phyloP scores from a whole-genome alignment of 2,113 vertebrate species.

The human (Homo sapiens) region GRCh38 chrX:6037501-6038000 shows the following conservation, averaged over 20 bases:
- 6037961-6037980: rapidly evolving
- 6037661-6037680: too few species aligned
- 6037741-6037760: rapidly evolving
- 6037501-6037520: rapidly evolving
- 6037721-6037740: not conserved
- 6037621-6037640: too few species aligned
- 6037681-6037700: not conserved
- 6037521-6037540: rapidly evolving
- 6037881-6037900: not conserved
- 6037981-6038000: not conserved
- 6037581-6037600: rapidly evolving
- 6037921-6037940: rapidly evolving
- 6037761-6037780: rapidly evolving
- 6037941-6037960: rapidly evolving
- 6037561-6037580: rapidly evolving
- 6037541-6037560: not conserved
- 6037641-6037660: not conserved
- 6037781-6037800: not conserved
- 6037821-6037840: not conserved
- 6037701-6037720: rapidly evolving
- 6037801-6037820: rapidly evolving
- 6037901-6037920: too few species aligned
- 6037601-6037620: rapidly evolving
- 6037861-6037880: rapidly evolving
- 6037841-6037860: too few species aligned